phyloP scores from a whole-genome alignment of 2,888 invertebrate genomes.

The Chydorus sphaericus region DNA sequence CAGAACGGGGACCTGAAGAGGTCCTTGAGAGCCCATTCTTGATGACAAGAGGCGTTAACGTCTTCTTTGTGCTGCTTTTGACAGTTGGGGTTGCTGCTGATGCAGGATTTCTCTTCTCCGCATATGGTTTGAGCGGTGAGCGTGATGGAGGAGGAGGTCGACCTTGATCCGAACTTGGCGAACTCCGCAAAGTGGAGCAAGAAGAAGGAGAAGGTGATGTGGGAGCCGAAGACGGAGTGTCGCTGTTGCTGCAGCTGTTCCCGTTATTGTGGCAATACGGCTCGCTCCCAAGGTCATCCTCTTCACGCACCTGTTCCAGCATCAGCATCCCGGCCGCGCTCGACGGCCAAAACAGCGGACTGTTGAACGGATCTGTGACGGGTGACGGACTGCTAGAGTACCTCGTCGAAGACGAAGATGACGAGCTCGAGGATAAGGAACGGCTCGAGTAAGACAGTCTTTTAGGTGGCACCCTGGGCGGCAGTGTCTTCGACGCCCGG shows the following conservation, averaged over 20 bases:
- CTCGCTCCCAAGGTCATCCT: neutral
- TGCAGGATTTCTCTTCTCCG: slow-evolving; percentile 36
- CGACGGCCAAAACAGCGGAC: neutral
- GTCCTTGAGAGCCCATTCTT: too few species aligned
- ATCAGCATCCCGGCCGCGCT: neutral
- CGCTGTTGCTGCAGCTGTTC: neutral
- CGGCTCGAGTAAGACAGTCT: slow-evolving; percentile 9
- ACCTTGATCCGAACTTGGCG: slow-evolving; percentile 1
- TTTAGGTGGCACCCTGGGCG: slow-evolving; percentile 9
- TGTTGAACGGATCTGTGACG: neutral
- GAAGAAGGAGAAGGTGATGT: neutral
- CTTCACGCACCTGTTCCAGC: slow-evolving; percentile 7
- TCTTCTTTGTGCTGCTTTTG: too few species aligned
- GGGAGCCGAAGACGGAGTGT: neutral
- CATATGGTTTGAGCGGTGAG: slow-evolving; percentile 43
- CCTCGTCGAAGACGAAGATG: slow-evolving; percentile 11
- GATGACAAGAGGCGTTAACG: too few species aligned
- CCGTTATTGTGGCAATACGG: neutral
- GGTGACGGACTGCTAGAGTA: slow-evolving; percentile 1
- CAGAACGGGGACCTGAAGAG: too few species aligned
- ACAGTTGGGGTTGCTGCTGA: too few species aligned
- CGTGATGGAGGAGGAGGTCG: neutral
- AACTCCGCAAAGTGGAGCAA: neutral
- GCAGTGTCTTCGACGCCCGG: neutral
- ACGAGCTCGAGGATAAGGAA: slow-evolving; percentile 14